phyloP scores from a whole-genome alignment of 2,113 vertebrate species.

The Lepisosteus osseus region DNA sequence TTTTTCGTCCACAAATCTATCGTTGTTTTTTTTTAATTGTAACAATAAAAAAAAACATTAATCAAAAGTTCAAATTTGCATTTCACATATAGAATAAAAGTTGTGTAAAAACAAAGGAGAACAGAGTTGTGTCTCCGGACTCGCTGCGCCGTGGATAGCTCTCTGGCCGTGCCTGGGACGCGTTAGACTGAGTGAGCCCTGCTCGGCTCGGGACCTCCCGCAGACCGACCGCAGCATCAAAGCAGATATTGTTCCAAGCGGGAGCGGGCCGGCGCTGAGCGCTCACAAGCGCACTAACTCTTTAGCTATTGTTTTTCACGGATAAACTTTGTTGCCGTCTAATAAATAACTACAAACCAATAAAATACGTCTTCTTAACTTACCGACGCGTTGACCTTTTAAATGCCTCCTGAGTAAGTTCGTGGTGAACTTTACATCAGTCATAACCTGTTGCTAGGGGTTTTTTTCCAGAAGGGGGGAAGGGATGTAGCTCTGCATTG shows the following conservation, averaged over 20 bases:
- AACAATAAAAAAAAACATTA: too few species aligned
- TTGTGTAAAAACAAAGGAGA: too few species aligned
- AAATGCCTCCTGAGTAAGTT: constrained; percentile 8
- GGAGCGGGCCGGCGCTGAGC: constrained; percentile 36
- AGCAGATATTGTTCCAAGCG: constrained; percentile 55
- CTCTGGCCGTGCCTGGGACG: constrained; percentile 37
- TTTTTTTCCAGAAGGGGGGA: not conserved
- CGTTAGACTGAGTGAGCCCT: constrained; percentile 42
- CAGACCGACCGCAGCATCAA: constrained; percentile 57
- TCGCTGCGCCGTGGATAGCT: constrained; percentile 28
- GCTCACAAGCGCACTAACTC: constrained; percentile 41
- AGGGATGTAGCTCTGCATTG: too few species aligned
- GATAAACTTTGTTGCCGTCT: constrained; percentile 44
- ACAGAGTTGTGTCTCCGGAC: constrained; percentile 1
- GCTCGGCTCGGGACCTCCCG: constrained; percentile 45
- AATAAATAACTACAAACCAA: constrained; percentile 42
- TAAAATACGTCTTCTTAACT: constrained; percentile 44
- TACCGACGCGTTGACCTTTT: constrained; percentile 19
- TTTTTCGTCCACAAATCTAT: too few species aligned
- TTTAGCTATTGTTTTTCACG: constrained; percentile 36
- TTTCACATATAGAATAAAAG: too few species aligned
- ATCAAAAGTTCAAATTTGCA: too few species aligned
- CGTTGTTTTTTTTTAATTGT: too few species aligned
- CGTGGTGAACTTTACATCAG: constrained; percentile 5
- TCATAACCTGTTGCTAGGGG: constrained; percentile 48